A percentile compares a stretch with the other conserved stretches of the same genome.
Evolutionary conservation across 2,888 invertebrate genomes (phyloP).

Genomic region (Hypomecis atomaria): DNA sequence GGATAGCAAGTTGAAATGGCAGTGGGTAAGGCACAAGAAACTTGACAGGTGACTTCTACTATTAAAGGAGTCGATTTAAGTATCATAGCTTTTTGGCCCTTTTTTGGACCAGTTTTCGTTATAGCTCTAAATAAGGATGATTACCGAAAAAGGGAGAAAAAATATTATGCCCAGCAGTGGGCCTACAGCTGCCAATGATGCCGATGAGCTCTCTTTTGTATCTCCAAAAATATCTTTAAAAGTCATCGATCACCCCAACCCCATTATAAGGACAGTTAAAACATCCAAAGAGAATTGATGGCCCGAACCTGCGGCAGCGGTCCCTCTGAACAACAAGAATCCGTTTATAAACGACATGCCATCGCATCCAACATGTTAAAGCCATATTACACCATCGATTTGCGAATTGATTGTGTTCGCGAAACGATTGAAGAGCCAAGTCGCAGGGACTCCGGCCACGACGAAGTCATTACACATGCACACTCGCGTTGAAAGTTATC

Average conservation of each 20-base stretch:
- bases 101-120: too few species aligned
- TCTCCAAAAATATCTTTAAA: too few species aligned
- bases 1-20: too few species aligned
- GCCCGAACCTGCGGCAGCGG: constrained; percentile 5
- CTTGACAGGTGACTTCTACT: too few species aligned
- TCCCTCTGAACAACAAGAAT: constrained; percentile 9
- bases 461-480: too few species aligned
- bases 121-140: too few species aligned
- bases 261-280: neutral
- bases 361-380: neutral
- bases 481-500: neutral
- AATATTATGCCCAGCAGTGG: too few species aligned
- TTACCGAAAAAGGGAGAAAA: neutral
- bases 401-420: neutral
- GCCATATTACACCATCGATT: neutral
- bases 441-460: neutral
- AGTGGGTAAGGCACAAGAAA: too few species aligned
- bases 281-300: neutral
- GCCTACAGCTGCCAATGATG: too few species aligned
- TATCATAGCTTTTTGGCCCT: too few species aligned
- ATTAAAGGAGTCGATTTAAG: too few species aligned
- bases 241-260: neutral
- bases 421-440: neutral
- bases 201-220: neutral
- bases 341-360: constrained; percentile 3